Evolutionary conservation across 2,888 invertebrate genomes (phyloP).

Genomic region (Heliconius sara): DNA sequence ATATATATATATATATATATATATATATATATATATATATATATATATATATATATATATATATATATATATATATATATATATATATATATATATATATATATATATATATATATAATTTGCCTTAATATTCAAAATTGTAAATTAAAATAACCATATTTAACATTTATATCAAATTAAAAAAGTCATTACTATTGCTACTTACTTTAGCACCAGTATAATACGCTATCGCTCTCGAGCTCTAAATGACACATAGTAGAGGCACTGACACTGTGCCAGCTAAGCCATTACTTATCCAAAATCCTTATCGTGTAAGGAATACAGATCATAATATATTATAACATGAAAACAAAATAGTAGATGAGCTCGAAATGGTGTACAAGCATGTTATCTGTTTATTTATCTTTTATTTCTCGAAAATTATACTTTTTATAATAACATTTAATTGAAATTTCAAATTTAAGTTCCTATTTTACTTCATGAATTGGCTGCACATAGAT

Average conservation of each 20-base stretch:
- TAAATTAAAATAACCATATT: neutral
- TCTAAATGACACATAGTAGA: neutral
- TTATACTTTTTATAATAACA: neutral
- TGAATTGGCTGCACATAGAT: too few species aligned
- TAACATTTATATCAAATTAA: neutral
- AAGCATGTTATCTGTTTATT: neutral
- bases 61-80: too few species aligned
- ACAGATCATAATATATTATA: slow-evolving; percentile 42
- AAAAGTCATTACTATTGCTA: too few species aligned
- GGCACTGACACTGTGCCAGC: slow-evolving; percentile 52
- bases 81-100: too few species aligned
- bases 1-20: too few species aligned
- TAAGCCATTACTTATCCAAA: slow-evolving; percentile 49
- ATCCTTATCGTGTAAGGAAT: slow-evolving; percentile 37
- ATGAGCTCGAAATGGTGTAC: neutral
- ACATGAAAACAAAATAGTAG: slow-evolving; percentile 1
- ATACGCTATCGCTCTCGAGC: slow-evolving; percentile 14
- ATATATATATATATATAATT: too few species aligned
- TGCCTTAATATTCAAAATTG: neutral
- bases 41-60: too few species aligned
- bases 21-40: too few species aligned
- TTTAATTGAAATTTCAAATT: neutral
- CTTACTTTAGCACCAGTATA: neutral
- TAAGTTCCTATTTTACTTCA: neutral
- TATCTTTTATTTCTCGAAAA: neutral